Evolutionary conservation across 2,888 invertebrate genomes (phyloP).

Genomic region (Vandiemenella viatica): DNA sequence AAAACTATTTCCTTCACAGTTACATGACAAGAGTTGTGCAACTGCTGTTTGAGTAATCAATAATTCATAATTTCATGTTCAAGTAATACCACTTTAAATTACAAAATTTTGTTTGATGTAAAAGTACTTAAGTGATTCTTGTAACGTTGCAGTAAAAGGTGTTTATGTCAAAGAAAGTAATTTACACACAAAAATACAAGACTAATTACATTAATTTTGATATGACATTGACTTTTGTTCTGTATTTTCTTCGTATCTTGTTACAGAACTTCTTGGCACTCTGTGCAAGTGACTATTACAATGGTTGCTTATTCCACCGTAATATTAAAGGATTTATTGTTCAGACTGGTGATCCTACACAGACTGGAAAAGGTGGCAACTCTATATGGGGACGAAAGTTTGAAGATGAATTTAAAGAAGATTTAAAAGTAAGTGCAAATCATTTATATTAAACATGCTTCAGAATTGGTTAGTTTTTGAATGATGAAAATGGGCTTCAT

Average conservation of each 20-base stretch:
- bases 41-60: no score
- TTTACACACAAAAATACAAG: fast-evolving
- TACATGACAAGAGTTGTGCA: no score
- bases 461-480: not conserved
- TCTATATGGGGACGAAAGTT: constrained; percentile 95
- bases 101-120: no score
- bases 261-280: constrained; percentile 81
- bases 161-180: not conserved
- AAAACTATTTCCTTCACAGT: no score
- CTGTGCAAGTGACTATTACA: constrained; percentile 88
- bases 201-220: not conserved
- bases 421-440: constrained; percentile 59
- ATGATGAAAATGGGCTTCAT: not conserved
- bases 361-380: constrained; percentile 90
- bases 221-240: not conserved
- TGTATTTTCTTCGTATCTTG: constrained; percentile 11
- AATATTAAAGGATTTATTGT: constrained; percentile 68
- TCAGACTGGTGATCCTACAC: constrained; percentile 69
- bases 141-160: no score
- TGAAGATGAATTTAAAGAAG: constrained; percentile 93
- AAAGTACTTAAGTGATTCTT: no score
- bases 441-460: no score
- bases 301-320: constrained; percentile 56
- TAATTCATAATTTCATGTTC: no score
- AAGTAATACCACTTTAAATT: no score